These are phyloP conservation scores for Blastomussa wellsi DNA, from an alignment of 92 coral and sea anemone genomes.

Conservation along the genomic window DNA sequence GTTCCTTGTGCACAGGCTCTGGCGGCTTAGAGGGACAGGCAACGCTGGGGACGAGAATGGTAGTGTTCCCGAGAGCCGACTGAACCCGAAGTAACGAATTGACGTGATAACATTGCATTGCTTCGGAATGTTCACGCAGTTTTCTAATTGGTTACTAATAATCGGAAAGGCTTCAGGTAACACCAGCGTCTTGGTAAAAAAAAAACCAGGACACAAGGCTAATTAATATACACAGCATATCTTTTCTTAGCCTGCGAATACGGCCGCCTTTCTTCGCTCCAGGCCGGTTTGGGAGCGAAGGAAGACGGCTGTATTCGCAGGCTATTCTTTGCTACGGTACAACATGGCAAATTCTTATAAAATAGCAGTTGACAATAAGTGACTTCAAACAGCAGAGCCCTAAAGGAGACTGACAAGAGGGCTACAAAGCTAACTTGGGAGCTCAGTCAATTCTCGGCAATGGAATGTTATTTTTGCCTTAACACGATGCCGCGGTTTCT, in stretches of 20 bases:
- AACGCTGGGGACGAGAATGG: background rate
- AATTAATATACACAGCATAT: background rate
- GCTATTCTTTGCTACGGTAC: too few relatives aligned
- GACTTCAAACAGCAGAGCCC: background rate
- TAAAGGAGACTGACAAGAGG: background rate
- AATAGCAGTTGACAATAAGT: background rate
- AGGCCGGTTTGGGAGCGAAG: too few relatives aligned
- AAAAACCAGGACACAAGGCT: background rate
- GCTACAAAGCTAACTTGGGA: background rate
- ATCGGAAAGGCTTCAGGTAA: background rate
- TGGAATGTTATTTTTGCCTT: background rate
- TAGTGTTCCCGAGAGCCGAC: background rate
- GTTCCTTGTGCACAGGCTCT: too few relatives aligned
- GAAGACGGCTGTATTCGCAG: too few relatives aligned
- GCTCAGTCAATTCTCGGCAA: background rate
- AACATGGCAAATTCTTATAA: background rate
- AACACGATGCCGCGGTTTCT: background rate
- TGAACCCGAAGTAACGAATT: background rate
- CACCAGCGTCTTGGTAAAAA: background rate
- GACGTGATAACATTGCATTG: background rate
- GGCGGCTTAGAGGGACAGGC: too few relatives aligned
- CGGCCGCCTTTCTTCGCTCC: too few relatives aligned
- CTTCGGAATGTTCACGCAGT: background rate
- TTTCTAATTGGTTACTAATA: background rate
- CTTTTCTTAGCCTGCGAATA: too few relatives aligned